These are phyloP conservation scores for Lepisosteus oculatus DNA, from an alignment of 2,113 vertebrate species.

Conservation along the genomic window DNA sequence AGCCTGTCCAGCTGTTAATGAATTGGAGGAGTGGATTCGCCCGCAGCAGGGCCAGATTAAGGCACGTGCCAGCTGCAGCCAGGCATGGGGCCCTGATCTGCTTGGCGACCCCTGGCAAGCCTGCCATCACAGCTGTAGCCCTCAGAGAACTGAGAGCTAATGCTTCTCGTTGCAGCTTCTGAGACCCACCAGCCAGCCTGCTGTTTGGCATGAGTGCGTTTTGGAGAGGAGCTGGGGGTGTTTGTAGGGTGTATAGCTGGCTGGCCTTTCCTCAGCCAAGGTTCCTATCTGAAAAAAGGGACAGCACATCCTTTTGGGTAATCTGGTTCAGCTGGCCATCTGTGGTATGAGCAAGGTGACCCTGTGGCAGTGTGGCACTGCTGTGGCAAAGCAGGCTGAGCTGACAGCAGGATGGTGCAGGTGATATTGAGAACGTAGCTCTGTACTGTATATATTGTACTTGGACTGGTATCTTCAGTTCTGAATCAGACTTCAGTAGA, in stretches of 20 bases:
- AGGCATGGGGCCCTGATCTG: constrained; percentile 17
- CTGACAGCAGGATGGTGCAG: no score
- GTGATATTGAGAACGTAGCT: no score
- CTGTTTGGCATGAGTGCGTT: constrained; percentile 23
- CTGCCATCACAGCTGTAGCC: constrained; percentile 52
- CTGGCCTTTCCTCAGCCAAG: no score
- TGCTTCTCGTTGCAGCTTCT: constrained; percentile 26
- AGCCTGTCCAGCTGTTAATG: constrained; percentile 4
- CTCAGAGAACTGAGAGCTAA: constrained; percentile 34
- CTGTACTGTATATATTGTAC: no score
- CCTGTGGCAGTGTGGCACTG: constrained; percentile 8
- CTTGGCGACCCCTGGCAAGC: constrained; percentile 56
- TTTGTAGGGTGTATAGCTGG: no score
- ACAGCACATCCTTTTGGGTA: constrained; percentile 7
- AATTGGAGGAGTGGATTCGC: neutral
- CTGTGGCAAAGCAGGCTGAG: no score
- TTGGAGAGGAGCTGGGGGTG: constrained; percentile 21
- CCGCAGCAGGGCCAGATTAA: constrained; percentile 38
- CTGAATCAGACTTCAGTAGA: no score
- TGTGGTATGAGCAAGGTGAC: constrained; percentile 35
- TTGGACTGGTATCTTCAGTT: no score
- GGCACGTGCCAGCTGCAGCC: constrained; percentile 42
- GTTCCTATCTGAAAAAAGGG: neutral
- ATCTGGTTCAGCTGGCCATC: constrained; percentile 19
- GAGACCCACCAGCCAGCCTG: constrained; percentile 29